Evolutionary conservation across 2,113 vertebrate genomes (phyloP).

Genomic region (Phalacrocorax carbo): DNA sequence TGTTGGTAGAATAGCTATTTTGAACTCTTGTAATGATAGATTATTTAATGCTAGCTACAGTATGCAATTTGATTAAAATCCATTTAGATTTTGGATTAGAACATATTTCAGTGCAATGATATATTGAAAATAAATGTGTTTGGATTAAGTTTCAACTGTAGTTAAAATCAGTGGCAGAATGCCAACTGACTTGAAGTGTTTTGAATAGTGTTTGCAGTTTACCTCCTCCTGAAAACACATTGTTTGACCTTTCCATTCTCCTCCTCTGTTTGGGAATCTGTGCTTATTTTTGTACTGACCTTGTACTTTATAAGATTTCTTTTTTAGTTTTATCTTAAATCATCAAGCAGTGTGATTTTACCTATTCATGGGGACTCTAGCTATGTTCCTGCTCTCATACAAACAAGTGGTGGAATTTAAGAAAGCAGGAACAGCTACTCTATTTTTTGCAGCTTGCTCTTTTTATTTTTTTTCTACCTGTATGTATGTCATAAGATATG

Average conservation of each 20-base stretch:
- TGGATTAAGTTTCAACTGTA: not conserved
- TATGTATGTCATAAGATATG: not conserved
- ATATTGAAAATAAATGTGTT: not conserved
- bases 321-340: not conserved
- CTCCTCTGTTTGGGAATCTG: not conserved
- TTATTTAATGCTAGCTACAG: not conserved
- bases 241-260: not conserved
- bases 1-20: not conserved
- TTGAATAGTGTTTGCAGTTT: not conserved
- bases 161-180: not conserved
- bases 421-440: not conserved
- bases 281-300: conserved; percentile 9
- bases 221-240: not conserved
- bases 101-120: not conserved
- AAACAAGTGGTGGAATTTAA: not conserved
- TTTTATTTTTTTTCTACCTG: not conserved
- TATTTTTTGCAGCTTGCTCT: not conserved
- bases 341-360: not conserved
- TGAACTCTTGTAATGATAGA: not conserved
- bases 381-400: not conserved
- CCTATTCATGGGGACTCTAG: not conserved
- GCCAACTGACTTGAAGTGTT: not conserved
- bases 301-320: not conserved
- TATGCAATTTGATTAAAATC: not conserved
- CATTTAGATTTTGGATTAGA: not conserved